phyloP scores from a whole-genome alignment of 2,797 vertebrate species.

The Tragelaphus eurycerus region DNA sequence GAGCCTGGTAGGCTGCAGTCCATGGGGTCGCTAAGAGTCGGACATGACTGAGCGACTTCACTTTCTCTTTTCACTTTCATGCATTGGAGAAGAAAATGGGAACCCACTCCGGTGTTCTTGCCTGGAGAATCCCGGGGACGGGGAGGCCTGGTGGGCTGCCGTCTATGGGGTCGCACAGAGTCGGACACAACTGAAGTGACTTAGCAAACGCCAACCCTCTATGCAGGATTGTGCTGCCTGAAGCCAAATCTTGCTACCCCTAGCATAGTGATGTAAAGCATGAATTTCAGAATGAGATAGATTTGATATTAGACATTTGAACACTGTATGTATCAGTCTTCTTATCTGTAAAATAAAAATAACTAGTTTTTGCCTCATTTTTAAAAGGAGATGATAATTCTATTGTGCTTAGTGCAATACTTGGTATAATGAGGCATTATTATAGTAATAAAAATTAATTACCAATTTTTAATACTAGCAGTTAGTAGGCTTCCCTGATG shows the following conservation, averaged over 20 bases:
- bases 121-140: too few relatives aligned
- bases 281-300: neutral
- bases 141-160: too few relatives aligned
- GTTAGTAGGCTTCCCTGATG: neutral
- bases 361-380: neutral
- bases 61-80: too few relatives aligned
- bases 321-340: neutral
- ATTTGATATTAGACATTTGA: neutral
- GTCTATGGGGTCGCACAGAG: too few relatives aligned
- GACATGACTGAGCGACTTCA: too few relatives aligned
- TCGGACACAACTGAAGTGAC: too few relatives aligned
- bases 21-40: too few relatives aligned
- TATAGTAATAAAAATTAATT: neutral
- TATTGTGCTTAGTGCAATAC: neutral
- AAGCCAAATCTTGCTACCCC: neutral
- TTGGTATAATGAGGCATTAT: neutral
- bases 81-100: too few relatives aligned
- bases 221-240: accelerated
- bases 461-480: neutral
- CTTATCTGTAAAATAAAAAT: neutral
- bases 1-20: too few relatives aligned
- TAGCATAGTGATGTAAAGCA: neutral
- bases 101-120: too few relatives aligned
- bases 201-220: neutral
- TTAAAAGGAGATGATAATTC: neutral